Evolutionary conservation across 2,113 vertebrate species (phyloP), one percentile per base, ranked within the genome.

Genomic region (Crotalus horridus): DNA sequence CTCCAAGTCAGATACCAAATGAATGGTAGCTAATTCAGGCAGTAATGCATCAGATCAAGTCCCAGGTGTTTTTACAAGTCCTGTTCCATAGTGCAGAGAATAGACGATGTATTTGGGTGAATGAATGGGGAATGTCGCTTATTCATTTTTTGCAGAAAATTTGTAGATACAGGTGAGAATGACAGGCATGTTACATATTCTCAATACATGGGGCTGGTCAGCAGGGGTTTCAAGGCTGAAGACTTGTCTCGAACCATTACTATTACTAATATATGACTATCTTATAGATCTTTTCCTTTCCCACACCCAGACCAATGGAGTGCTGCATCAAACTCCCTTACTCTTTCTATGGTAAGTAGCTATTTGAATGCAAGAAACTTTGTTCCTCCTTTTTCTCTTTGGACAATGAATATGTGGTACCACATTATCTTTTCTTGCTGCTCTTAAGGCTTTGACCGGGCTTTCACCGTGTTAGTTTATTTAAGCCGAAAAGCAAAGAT

Each of bases 401-500:
- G 91, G 64, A 12, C 74, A 46, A 23, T 33, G 33, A 69, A 51
- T 85, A 58, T 29, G 9, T 24, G 87, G 54, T 88, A 24, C 24
- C 54, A 33, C 46, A 54, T 54, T 53, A 29, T 88, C n/a, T 48
- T 0, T 88, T 69, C 59, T 12, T 53, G 39, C 53, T 43, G 11
- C 69, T 85, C 90, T 29, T 55, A 74, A 46, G 51, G 48, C 51
- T 91, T 91, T 43, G 51, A 46, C 39, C 87, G 88, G 54, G 54
- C 46, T 93, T 90, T 61, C 69, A 92, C 85, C 61, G 43, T 61
- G 7, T 90, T 21, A 24, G 74, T 89, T 92, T 85, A 85, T 89
- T 33, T 89, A 59, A 85, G 20, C 39, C 39, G 55, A 93, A 89
- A 86, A 39, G 51, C 88, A 85, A 90, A 26, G 43, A 21, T 33